Evolutionary conservation across 2,797 vertebrate genomes (phyloP).

Genomic region (Syndactyla subalaris): DNA sequence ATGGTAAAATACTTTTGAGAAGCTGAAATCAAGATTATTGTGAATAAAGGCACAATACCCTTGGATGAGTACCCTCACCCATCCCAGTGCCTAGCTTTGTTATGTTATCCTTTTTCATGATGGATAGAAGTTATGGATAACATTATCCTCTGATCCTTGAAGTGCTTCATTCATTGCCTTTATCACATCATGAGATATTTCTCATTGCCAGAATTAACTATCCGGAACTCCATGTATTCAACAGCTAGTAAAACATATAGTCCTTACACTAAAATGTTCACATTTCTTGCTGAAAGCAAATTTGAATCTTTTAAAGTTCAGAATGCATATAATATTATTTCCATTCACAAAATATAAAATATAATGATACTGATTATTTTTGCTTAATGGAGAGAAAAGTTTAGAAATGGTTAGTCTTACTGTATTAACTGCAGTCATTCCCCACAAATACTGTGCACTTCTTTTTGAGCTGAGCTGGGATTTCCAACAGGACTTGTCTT

Average conservation of each 20-base stretch:
- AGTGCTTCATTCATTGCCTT: background rate
- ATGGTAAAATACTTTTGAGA: background rate
- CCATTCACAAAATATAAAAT: conserved; percentile 14
- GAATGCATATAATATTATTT: background rate
- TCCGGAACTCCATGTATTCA: background rate
- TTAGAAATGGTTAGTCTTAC: background rate
- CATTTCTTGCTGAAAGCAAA: background rate
- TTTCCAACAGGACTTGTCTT: background rate
- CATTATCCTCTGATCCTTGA: background rate
- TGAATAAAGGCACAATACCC: background rate
- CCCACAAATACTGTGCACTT: background rate
- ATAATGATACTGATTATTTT: conserved; percentile 1
- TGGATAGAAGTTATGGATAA: background rate
- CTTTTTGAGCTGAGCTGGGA: background rate
- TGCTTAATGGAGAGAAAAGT: conserved; percentile 11
- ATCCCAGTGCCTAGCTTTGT: background rate
- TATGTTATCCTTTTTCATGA: background rate
- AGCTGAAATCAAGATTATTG: background rate
- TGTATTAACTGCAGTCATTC: background rate
- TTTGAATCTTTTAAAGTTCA: background rate
- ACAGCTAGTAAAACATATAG: background rate
- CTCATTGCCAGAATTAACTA: background rate
- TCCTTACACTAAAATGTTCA: background rate
- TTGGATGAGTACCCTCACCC: background rate
- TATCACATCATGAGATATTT: background rate